Evolutionary conservation across 2,113 vertebrate species (phyloP), one percentile per base, ranked within the genome.

Genomic region (Lagopus muta): DNA sequence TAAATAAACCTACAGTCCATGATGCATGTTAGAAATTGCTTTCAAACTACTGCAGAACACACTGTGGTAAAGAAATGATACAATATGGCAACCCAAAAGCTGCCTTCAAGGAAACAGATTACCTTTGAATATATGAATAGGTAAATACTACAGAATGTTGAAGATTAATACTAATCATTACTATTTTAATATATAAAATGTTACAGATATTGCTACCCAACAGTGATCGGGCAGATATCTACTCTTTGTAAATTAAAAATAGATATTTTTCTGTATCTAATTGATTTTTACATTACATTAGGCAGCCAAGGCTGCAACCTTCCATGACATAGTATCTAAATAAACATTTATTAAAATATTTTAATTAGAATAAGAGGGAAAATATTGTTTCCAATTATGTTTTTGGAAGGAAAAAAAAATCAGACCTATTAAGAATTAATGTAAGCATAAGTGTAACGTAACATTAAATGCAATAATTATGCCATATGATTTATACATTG

Each of bases 191-290:
- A 96, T 93, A 95, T 95, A 89, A 97, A 96, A 90, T 0, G 34
- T 91, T 95, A 93, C 75, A 28, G 92, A 89, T 94, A 96, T 96
- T 96, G 82, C 93, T 95, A 77, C 71, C 86, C 87, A 90, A 94
- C 95, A 96, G 93, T 25, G 81, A 85, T 91, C 95, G 93, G 95
- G 92, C 97, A 94, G 88, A 97, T 94, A 96, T 89, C 87, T 81
- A 94, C 82, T 86, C 64, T 96, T 94, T 24, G 77, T 95, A 98
- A 97, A 97, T 97, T 96, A 97, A 97, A 96, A 81, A 50, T 75
- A 94, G 97, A 97, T 97, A 97, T 97, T 97, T 97, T 97, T 96
- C 94, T 94, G 93, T 86, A 97, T 92, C 93, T 95, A 97, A 95
- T 96, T 97, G 89, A 97, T 96, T 97, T 96, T 97, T 96, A 88